A percentile compares a stretch with the other conserved stretches of the same genome.
These are phyloP conservation scores for Tonatia bakeri DNA, from an alignment of 2,113 vertebrate genomes.

Conservation along the genomic window DNA sequence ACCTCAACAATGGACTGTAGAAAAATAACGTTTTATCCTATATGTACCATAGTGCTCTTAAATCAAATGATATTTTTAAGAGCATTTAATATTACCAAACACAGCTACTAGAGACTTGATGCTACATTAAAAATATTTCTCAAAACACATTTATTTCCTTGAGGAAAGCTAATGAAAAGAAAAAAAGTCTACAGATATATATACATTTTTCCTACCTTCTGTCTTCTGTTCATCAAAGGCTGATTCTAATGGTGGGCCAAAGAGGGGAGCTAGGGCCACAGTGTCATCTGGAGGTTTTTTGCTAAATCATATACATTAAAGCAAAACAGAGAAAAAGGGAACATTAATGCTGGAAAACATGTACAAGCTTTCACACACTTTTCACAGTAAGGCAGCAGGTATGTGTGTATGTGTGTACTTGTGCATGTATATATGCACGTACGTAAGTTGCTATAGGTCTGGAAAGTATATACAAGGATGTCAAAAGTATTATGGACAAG, in stretches of 20 bases:
- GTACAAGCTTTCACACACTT: background rate
- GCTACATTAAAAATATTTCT: background rate
- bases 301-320: constrained; percentile 70
- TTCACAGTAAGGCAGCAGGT: background rate
- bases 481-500: background rate
- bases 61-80: background rate
- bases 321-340: constrained; percentile 21
- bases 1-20: background rate
- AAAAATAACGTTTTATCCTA: background rate
- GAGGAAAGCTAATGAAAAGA: background rate
- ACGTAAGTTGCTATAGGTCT: background rate
- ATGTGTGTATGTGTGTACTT: background rate
- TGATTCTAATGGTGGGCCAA: constrained; percentile 89
- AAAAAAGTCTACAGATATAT: background rate
- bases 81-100: background rate
- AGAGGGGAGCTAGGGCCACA: constrained; percentile 83
- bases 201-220: constrained; percentile 83
- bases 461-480: background rate
- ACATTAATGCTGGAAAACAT: background rate
- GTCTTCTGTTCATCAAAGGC: constrained; percentile 90
- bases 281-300: constrained; percentile 85
- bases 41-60: background rate
- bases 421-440: background rate
- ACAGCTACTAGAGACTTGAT: background rate
- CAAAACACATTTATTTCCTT: background rate